phyloP scores from a whole-genome alignment of 2,888 invertebrate genomes.

The Nephrocerus scutellatus region DNA sequence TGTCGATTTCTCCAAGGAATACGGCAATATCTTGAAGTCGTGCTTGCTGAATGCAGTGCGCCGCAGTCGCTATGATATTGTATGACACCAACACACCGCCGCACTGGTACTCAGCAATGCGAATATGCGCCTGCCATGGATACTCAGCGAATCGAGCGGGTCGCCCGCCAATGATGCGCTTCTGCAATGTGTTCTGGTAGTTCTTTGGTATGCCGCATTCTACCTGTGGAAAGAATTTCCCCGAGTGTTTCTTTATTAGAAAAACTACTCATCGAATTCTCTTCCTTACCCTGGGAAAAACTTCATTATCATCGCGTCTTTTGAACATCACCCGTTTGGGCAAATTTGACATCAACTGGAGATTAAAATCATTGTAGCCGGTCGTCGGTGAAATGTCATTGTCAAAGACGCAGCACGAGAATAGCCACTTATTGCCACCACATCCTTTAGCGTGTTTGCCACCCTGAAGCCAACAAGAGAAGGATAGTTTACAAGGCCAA shows the following conservation, averaged over 20 bases:
- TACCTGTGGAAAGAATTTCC: conserved; percentile 32
- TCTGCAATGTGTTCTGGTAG: conserved; percentile 53
- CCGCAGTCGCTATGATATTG: conserved; percentile 67
- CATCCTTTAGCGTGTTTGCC: conserved; percentile 61
- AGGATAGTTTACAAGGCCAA: conserved; percentile 61
- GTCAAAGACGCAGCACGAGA: conserved; percentile 60
- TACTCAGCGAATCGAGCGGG: conserved; percentile 68
- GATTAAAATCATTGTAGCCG: conserved; percentile 31
- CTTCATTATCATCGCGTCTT: conserved; percentile 42
- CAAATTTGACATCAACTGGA: conserved; percentile 31
- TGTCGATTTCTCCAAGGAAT: conserved; percentile 74
- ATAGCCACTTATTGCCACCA: conserved; percentile 61
- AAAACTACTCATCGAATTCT: background rate
- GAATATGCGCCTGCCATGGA: conserved; percentile 81
- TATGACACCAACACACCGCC: conserved; percentile 75
- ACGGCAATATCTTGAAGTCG: conserved; percentile 65
- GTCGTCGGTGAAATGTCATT: conserved; percentile 31
- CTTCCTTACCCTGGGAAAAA: no score
- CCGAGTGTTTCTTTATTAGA: background rate
- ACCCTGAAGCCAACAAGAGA: conserved; percentile 70
- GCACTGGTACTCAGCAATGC: conserved; percentile 75
- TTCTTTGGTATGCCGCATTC: conserved; percentile 64
- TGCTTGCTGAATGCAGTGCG: conserved; percentile 75
- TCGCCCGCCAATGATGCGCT: conserved; percentile 74
- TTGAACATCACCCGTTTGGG: conserved; percentile 43